Percentiles rank a stretch among this genome's conserved stretches.
Conservation (phyloP, 2,113 vertebrate species). For the Pelvicachromis taeniatus region DNA sequence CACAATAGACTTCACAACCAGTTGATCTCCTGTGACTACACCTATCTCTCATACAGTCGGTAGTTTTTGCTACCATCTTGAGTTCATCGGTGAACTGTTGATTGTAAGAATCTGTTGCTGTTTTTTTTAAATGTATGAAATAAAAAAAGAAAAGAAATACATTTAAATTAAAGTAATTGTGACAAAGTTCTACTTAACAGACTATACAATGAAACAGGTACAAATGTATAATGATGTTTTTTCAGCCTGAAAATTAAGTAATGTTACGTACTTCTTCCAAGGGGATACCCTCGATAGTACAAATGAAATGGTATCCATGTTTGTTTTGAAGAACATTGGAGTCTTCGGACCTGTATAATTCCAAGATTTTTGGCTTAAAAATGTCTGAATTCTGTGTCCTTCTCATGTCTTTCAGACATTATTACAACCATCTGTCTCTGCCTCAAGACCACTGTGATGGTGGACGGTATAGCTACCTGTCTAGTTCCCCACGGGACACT, state of each 20-base stretch:
- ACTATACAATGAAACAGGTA: background rate
- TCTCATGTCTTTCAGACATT: slow-evolving; percentile 45
- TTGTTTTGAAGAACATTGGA: background rate
- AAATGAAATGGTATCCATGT: background rate
- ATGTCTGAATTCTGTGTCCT: background rate
- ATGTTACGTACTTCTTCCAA: background rate
- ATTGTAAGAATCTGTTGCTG: background rate
- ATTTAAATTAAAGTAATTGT: background rate
- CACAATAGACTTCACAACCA: background rate
- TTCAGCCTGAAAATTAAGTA: background rate
- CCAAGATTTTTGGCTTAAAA: background rate
- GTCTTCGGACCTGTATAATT: background rate
- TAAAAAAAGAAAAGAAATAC: background rate
- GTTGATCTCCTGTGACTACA: background rate
- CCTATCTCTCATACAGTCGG: background rate
- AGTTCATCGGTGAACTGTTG: background rate
- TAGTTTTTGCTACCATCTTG: background rate
- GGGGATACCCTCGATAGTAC: background rate
- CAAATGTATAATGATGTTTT: background rate
- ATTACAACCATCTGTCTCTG: slow-evolving; percentile 65
- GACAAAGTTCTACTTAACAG: background rate
- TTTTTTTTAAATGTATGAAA: background rate
- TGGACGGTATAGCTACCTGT: slow-evolving; percentile 68
- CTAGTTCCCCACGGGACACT: slow-evolving; percentile 63
- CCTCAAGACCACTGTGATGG: slow-evolving; percentile 68